A percentile compares a stretch with the other conserved stretches of the same genome.
Evolutionary conservation across 2,888 invertebrate genomes (phyloP).

Genomic region (Toxonevra muliebris): DNA sequence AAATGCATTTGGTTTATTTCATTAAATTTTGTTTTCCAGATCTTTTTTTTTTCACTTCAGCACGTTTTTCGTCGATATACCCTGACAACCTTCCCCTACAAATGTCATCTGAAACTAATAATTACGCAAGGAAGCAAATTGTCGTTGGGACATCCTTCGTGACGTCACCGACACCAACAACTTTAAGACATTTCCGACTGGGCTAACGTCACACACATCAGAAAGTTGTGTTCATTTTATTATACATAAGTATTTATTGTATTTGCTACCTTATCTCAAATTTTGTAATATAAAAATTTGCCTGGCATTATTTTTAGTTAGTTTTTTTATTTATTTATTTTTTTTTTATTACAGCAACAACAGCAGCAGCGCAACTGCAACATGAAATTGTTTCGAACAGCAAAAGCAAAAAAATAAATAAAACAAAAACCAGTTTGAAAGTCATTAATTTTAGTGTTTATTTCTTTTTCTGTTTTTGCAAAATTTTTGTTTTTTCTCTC

Average conservation of each 20-base stretch:
- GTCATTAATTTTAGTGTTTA: slow-evolving; percentile 23
- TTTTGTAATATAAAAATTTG: slow-evolving; percentile 4
- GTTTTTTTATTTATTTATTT: background rate
- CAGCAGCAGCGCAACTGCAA: slow-evolving; percentile 14
- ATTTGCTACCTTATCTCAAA: background rate
- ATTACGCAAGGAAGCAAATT: no score
- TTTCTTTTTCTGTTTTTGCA: slow-evolving; percentile 22
- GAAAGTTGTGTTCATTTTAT: background rate
- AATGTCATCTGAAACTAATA: no score
- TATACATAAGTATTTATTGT: background rate
- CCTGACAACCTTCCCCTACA: no score
- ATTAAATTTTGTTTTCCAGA: no score
- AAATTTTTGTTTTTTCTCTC: no score
- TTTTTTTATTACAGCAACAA: slow-evolving; percentile 9
- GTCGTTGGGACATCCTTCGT: no score
- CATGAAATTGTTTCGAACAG: slow-evolving; percentile 15
- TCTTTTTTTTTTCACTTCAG: no score
- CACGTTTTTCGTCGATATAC: no score
- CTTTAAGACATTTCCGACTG: no score
- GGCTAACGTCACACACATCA: no score
- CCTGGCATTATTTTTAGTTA: slow-evolving; percentile 12
- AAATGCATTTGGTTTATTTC: no score
- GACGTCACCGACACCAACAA: no score
- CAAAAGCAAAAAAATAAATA: background rate
- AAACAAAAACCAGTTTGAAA: slow-evolving; percentile 31